These are phyloP conservation scores for Athalia cordata DNA, from an alignment of 2,888 invertebrate species.

Conservation along the genomic window DNA sequence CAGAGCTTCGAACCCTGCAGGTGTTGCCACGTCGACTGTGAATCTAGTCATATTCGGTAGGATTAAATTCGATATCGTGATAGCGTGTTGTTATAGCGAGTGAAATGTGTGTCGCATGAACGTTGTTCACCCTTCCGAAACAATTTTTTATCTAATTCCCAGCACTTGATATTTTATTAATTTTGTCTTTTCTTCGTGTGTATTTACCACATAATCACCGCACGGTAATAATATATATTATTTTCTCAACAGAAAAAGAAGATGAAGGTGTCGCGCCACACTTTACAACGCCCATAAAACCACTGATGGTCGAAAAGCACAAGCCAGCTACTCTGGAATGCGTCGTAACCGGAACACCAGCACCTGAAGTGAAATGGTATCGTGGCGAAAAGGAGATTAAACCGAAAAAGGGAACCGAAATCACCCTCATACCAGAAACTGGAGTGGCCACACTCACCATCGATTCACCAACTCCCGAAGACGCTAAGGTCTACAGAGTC, in stretches of 20 bases:
- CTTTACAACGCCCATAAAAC: slow-evolving; percentile 81
- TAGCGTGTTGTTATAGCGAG: no score
- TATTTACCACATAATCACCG: slow-evolving; percentile 14
- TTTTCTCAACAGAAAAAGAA: slow-evolving; percentile 78
- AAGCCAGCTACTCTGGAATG: slow-evolving; percentile 80
- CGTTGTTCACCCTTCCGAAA: neutral
- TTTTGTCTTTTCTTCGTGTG: neutral
- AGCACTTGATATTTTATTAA: slow-evolving; percentile 14
- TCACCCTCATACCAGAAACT: slow-evolving; percentile 78
- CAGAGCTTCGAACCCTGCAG: slow-evolving; percentile 83
- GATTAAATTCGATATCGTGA: slow-evolving; percentile 47
- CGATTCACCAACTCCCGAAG: slow-evolving; percentile 79
- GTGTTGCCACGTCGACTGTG: slow-evolving; percentile 85
- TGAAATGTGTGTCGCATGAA: neutral
- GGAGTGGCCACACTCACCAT: slow-evolving; percentile 81
- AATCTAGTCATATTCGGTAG: slow-evolving; percentile 84
- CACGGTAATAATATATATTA: slow-evolving; percentile 14
- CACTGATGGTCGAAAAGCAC: slow-evolving; percentile 79
- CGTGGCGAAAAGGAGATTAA: slow-evolving; percentile 79
- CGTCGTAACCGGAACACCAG: slow-evolving; percentile 81
- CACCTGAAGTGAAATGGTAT: slow-evolving; percentile 84
- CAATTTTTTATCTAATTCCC: neutral
- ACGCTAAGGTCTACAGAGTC: slow-evolving; percentile 82
- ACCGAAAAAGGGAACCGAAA: slow-evolving; percentile 76
- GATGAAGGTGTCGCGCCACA: slow-evolving; percentile 81